Percentiles rank a stretch among this genome's conserved stretches.
Evolutionary conservation across 2,113 vertebrate species (phyloP).

Genomic region (Chaetura pelagica): DNA sequence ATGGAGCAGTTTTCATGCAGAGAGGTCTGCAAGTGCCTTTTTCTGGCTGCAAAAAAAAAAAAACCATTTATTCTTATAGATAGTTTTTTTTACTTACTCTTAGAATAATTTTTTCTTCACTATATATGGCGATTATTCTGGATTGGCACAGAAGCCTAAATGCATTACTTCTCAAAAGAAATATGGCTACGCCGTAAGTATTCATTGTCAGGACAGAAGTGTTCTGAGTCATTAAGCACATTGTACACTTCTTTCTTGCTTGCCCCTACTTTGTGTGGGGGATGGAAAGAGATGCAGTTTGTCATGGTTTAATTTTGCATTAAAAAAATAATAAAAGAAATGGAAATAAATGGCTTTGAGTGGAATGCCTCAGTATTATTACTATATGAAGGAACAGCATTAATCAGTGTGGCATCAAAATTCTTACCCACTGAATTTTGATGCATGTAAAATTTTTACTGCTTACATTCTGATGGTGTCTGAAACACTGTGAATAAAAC

Average conservation of each 20-base stretch:
- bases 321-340: neutral
- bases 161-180: neutral
- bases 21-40: conserved; percentile 28
- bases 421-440: neutral
- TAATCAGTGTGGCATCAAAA: neutral
- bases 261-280: neutral
- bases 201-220: neutral
- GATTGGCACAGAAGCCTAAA: neutral
- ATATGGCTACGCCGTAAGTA: neutral
- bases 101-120: neutral
- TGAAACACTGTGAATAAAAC: neutral
- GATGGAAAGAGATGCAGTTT: neutral
- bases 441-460: neutral
- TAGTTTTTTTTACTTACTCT: neutral
- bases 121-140: neutral
- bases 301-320: neutral
- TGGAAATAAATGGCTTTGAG: neutral
- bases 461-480: neutral
- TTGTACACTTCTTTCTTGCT: neutral
- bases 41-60: neutral
- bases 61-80: neutral
- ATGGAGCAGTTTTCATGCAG: neutral
- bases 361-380: neutral
- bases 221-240: neutral
- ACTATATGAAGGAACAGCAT: neutral